Base-by-base conservation (phyloP, 1,140 invertebrate genomes). In the Achatina immaculata region DNA sequence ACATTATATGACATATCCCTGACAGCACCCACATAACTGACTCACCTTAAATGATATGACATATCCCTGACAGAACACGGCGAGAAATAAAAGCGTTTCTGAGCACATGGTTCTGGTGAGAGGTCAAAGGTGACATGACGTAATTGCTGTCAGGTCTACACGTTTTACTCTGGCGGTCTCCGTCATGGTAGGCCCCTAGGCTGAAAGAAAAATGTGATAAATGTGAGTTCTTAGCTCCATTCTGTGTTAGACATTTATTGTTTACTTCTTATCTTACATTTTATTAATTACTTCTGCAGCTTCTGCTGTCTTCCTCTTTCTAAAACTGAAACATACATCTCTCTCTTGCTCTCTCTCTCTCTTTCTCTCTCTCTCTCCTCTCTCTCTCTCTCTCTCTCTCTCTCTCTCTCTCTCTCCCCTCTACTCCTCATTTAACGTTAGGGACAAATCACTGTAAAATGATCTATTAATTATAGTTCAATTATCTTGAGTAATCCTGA, bases 81-180 rank as follows among this genome's bases (percentile, higher is more conserved):
- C 19, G 86, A 87, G 71, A 87, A 86, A 55, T 79, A 78, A 86
- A 86, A 6, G 83, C 83, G 78, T 87, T 85, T 68, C 62, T 81
- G 19, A 84, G 73, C 38, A 75, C 83, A 0, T 76, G 31, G 14
- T 74, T 51, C 1, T 83, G 72, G 71, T 85, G 40, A 24, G 79
- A 55, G 48, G 82, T 81, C 31, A 81, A 69, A 9, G 85, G 85
- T 4, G 86, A 83, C 86, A 87, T 87, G 80, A 87, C 76, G 80
- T 83, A 85, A 51, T 86, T 86, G 16, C 74, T 78, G 24, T 79
- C 42, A 31, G 81, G 62, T 1, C 79, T 81, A 72, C 86, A 87
- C 21, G 38, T 62, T 24, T 73, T 73, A 36, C 66, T 81, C 3
- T 71, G 76, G 2, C 73, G 71, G 43, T 84, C 83, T 0, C 87